These are phyloP conservation scores for Drosophila carrolli DNA, from an alignment of 1,140 invertebrate genomes.

Conservation along the genomic window DNA sequence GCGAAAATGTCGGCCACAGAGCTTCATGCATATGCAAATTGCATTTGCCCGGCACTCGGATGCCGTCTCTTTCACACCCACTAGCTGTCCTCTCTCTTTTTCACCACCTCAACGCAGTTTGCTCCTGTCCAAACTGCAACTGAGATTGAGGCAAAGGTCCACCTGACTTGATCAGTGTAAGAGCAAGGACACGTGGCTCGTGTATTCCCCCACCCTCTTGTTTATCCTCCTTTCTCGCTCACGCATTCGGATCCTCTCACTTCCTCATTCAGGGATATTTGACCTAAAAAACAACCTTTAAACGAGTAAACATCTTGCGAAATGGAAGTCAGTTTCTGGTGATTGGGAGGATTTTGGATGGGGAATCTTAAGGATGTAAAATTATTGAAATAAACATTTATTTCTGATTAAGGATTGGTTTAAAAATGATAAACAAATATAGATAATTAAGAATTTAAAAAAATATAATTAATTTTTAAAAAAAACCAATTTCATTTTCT, in stretches of 20 bases:
- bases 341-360: not conserved
- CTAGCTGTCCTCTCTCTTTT: not conserved
- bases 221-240: not conserved
- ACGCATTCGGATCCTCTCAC: not conserved
- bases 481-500: too few relatives aligned
- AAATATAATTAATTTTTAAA: too few relatives aligned
- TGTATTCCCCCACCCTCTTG: not conserved
- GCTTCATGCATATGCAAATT: conserved; percentile 82
- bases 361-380: too few relatives aligned
- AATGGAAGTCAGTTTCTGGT: not conserved
- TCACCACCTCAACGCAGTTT: conserved; percentile 10
- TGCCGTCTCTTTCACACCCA: conserved; percentile 6
- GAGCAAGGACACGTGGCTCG: conserved; percentile 21
- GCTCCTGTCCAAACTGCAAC: conserved; percentile 20
- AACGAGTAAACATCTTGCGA: conserved; percentile 5
- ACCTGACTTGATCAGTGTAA: conserved; percentile 43
- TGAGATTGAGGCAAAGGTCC: conserved; percentile 51
- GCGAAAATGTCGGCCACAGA: conserved; percentile 80
- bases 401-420: not conserved
- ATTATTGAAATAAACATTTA: not conserved
- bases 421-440: too few relatives aligned
- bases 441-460: too few relatives aligned
- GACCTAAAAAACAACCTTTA: conserved; percentile 2
- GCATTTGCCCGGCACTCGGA: conserved; percentile 58
- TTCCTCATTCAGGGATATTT: not conserved